These are phyloP conservation scores for Herpailurus yagouaroundi DNA, from an alignment of 2,113 vertebrate species.

Conservation along the genomic window DNA sequence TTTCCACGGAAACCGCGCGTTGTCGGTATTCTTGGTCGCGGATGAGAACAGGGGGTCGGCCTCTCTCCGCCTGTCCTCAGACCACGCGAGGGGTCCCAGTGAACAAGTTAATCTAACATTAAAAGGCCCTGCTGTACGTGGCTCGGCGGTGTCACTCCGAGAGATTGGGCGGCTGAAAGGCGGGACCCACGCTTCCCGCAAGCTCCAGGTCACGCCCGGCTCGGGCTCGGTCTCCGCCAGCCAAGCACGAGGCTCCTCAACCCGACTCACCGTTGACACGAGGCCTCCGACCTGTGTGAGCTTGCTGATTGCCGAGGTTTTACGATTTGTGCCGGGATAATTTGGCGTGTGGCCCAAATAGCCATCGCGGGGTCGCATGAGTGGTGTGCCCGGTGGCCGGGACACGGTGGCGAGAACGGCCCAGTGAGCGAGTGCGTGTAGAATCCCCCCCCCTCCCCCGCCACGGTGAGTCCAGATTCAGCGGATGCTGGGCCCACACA, in stretches of 20 bases:
- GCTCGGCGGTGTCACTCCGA: accelerated
- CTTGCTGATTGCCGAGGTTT: accelerated
- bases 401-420: accelerated
- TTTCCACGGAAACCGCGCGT: not conserved
- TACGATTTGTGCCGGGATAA: accelerated
- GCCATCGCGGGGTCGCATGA: accelerated
- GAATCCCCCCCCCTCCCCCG: accelerated
- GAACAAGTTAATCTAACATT: accelerated
- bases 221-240: not conserved
- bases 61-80: not conserved
- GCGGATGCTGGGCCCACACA: accelerated
- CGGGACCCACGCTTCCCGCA: not conserved
- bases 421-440: accelerated
- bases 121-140: not conserved
- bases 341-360: too few relatives aligned
- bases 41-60: not conserved
- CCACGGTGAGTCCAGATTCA: not conserved
- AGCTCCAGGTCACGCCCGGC: too few relatives aligned
- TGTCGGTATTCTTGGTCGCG: accelerated
- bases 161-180: not conserved
- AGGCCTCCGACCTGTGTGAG: not conserved
- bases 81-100: accelerated
- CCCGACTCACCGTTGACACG: accelerated
- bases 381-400: accelerated
- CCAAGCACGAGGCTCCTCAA: not conserved